A percentile compares a stretch with the other conserved stretches of the same genome.
Conservation (phyloP, 2,888 invertebrate genomes). For the Meloe dianella region DNA sequence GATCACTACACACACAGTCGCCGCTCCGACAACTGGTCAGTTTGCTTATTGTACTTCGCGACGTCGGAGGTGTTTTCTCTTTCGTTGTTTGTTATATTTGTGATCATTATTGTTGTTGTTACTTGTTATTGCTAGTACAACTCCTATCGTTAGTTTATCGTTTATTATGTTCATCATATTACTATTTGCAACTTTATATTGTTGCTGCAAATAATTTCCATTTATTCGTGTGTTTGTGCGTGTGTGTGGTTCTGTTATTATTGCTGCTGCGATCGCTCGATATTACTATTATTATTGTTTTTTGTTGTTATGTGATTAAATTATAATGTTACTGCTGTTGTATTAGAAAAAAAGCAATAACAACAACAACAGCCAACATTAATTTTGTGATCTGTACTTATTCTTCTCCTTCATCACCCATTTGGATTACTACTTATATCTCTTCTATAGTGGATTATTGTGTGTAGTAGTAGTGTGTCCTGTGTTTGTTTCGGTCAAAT, state of each 20-base stretch:
- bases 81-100: slow-evolving; percentile 23
- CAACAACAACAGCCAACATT: background rate
- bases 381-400: background rate
- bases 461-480: background rate
- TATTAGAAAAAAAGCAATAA: background rate
- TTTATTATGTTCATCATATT: too few species aligned
- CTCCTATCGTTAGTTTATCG: background rate
- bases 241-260: slow-evolving; percentile 27
- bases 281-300: too few species aligned
- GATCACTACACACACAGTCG: slow-evolving; percentile 25
- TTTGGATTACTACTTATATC: background rate
- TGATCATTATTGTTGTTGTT: slow-evolving; percentile 20
- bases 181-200: slow-evolving; percentile 1
- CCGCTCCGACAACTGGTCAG: slow-evolving; percentile 35
- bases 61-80: slow-evolving; percentile 35
- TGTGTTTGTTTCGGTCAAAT: background rate
- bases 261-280: too few species aligned
- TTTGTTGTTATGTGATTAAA: slow-evolving; percentile 3
- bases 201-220: slow-evolving; percentile 19
- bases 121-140: background rate
- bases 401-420: background rate
- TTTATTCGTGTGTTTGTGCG: slow-evolving; percentile 23
- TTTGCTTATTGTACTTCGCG: slow-evolving; percentile 29
- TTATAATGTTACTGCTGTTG: slow-evolving; percentile 3
- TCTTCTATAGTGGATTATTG: background rate